Base-by-base conservation (phyloP, 2,888 invertebrate species). In the Rhogogaster chlorosoma region DNA sequence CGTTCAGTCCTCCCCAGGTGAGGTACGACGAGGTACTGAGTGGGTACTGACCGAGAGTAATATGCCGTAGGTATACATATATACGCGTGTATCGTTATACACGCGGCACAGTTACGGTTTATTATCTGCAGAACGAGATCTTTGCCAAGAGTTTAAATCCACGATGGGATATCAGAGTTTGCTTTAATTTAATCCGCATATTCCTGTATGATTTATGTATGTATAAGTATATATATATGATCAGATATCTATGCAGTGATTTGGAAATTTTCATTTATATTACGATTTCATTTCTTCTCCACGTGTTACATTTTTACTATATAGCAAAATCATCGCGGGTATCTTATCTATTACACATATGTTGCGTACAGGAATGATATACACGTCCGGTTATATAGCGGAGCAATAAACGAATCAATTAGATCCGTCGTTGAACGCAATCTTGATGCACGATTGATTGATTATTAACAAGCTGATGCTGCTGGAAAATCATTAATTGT, bases 1-100 rank as follows among this genome's bases (percentile, higher is more conserved):
- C 77, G 77, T 77, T 73, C 73, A 10, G 61, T 61, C 80, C 80
- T 61, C 61, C 61, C 80, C 80, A 80, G 80, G 80, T 80, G 80
- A 80, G 80, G 57, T 61, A 61, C 80, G 32, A 36, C 57, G 61
- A 80, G 38, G 38, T 57, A 80, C 80, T 80, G 80, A 57, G 36
- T 61, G 80, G 77, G 26, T 77, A 53, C 77, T 77, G 49, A 53
- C 77, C 77, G 77, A 49, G 49, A 32, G 71, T 73, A 73, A 32
- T 49, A 77, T 15, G 29, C 77, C 26, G 45, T n/a, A 36, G 22
- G 10, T 22, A n/a, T 38, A 75, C 26, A 70, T 22, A n/a, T 38
- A 75, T 45, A 70, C 38, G 36, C 38, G 9, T 26, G 9, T 26
- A 61, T 61, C 26, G 61, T 26, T 61, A 61, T 61, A 26, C 7